A percentile compares a stretch with the other conserved stretches of the same genome.
Evolutionary conservation across 2,888 invertebrate genomes (phyloP).

Genomic region (Choreutis nemorana): DNA sequence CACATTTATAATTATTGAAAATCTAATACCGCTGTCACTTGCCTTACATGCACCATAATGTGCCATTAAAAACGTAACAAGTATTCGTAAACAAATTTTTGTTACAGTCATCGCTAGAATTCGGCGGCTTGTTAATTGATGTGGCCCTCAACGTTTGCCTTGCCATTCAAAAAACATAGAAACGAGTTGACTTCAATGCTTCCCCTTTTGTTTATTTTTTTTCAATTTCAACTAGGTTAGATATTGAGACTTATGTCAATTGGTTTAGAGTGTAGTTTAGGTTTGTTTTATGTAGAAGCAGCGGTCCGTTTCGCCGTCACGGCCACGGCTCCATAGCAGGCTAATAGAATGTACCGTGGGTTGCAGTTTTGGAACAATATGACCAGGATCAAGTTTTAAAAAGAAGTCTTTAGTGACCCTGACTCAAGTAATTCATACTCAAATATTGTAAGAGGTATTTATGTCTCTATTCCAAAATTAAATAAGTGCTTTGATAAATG

Average conservation of each 20-base stretch:
- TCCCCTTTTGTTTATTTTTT: slow-evolving; percentile 1
- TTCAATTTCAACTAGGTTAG: neutral
- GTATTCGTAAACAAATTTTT: no score
- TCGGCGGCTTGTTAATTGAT: no score
- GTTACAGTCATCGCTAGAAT: no score
- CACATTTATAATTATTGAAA: no score
- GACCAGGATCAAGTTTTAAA: neutral
- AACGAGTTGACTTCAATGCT: no score
- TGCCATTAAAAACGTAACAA: no score
- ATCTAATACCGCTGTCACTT: no score
- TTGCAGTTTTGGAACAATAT: slow-evolving; percentile 5
- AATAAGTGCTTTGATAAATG: neutral
- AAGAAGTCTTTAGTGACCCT: neutral
- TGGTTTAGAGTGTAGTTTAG: slow-evolving; percentile 17
- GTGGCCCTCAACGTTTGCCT: no score
- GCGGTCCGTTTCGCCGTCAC: slow-evolving; percentile 29
- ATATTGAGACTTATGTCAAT: slow-evolving; percentile 7
- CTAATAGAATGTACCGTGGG: slow-evolving; percentile 7
- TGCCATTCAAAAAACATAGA: no score
- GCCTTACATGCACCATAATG: no score
- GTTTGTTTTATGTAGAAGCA: slow-evolving; percentile 13
- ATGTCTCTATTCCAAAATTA: neutral
- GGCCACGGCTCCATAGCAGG: slow-evolving; percentile 18
- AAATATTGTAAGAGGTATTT: no score
- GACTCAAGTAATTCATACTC: no score